Conservation (phyloP, 2,797 vertebrate genomes). For the Cirrhinus molitorella region DNA sequence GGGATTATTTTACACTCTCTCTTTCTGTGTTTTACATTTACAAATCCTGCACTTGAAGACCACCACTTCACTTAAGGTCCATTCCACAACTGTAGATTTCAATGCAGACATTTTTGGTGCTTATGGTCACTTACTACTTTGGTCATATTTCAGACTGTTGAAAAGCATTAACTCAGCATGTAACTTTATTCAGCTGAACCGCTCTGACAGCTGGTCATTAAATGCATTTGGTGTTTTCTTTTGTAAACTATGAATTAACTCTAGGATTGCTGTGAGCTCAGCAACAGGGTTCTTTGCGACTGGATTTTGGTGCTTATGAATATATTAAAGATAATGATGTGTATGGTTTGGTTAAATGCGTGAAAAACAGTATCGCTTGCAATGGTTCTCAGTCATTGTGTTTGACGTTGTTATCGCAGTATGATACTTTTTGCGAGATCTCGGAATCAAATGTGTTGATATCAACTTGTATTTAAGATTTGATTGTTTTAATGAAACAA, state of each 20-base stretch:
- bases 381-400: conserved; percentile 33
- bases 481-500: conserved; percentile 8
- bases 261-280: conserved; percentile 32
- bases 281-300: conserved; percentile 33
- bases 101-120: conserved; percentile 56
- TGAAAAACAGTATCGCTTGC: conserved; percentile 9
- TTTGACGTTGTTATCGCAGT: conserved; percentile 9
- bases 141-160: conserved; percentile 31
- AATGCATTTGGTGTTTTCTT: conserved; percentile 42
- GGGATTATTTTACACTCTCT: conserved; percentile 8
- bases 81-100: conserved; percentile 55
- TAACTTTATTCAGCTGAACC: conserved; percentile 1
- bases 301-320: conserved; percentile 58
- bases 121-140: conserved; percentile 43
- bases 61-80: conserved; percentile 51
- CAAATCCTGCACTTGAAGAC: conserved; percentile 16
- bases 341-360: conserved; percentile 10
- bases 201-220: background rate
- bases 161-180: conserved; percentile 46
- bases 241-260: conserved; percentile 51
- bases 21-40: conserved; percentile 12
- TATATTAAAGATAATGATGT: conserved; percentile 21
- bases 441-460: conserved; percentile 30
- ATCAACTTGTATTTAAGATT: conserved; percentile 20
- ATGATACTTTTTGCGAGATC: conserved; percentile 18